These are phyloP conservation scores for Drosophila atroscutellata DNA, from an alignment of 2,888 invertebrate species.

Conservation along the genomic window DNA sequence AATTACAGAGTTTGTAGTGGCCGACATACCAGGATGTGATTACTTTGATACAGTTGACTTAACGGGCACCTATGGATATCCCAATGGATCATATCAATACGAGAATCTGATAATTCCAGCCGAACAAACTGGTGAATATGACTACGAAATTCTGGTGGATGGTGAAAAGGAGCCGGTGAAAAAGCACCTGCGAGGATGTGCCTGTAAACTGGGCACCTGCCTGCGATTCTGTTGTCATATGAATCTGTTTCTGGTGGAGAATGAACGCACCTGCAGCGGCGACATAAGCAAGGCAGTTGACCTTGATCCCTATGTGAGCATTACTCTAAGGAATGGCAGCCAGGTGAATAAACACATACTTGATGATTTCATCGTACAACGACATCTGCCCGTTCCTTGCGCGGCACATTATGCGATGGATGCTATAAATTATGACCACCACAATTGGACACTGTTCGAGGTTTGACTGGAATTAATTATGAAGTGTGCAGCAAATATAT, in stretches of 20 bases:
- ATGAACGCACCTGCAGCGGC: constrained; percentile 19
- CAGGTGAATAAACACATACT: constrained; percentile 19
- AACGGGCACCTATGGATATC: constrained; percentile 19
- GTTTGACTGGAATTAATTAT: constrained; percentile 2
- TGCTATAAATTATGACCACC: background rate
- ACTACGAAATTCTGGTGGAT: constrained; percentile 44
- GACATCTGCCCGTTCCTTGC: constrained; percentile 42
- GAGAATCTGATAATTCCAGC: constrained; percentile 63
- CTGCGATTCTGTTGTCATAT: constrained; percentile 74
- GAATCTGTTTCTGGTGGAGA: constrained; percentile 4
- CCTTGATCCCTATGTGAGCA: constrained; percentile 25
- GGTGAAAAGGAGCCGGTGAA: constrained; percentile 15
- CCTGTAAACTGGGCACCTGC: constrained; percentile 76
- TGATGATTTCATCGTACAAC: constrained; percentile 41
- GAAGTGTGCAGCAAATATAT: background rate
- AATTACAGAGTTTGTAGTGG: background rate
- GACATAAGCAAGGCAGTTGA: background rate
- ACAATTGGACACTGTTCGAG: constrained; percentile 46
- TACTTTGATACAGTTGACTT: constrained; percentile 72
- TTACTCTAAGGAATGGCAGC: constrained; percentile 19
- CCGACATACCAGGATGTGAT: constrained; percentile 55
- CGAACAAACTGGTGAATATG: constrained; percentile 49
- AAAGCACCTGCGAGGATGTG: constrained; percentile 69
- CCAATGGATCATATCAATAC: constrained; percentile 67
- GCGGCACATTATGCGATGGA: constrained; percentile 33